Percentiles rank a stretch among this genome's conserved stretches.
These are phyloP conservation scores for Myotis vivesi DNA, from an alignment of 2,797 vertebrate genomes.

Conservation along the genomic window DNA sequence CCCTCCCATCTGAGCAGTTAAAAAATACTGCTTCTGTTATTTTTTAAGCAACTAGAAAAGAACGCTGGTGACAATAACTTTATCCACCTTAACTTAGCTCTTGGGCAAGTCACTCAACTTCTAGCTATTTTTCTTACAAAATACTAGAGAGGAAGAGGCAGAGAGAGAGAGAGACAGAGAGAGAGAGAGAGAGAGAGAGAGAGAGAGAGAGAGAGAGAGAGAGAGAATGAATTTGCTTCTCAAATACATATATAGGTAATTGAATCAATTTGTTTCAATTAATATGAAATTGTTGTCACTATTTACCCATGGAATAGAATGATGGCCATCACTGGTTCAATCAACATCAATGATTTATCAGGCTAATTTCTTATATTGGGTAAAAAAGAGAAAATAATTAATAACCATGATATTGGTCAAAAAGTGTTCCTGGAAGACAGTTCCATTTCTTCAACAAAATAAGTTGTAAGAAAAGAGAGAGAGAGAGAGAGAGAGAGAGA, in stretches of 20 bases:
- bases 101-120: background rate
- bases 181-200: too few relatives aligned
- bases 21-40: background rate
- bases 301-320: background rate
- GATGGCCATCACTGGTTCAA: background rate
- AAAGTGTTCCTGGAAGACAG: background rate
- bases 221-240: background rate
- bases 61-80: background rate
- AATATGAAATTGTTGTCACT: slow-evolving; percentile 1
- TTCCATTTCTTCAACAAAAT: background rate
- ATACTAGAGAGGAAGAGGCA: background rate
- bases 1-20: background rate
- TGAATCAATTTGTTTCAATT: background rate
- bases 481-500: too few relatives aligned
- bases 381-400: background rate
- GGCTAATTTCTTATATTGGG: background rate
- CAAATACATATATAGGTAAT: background rate
- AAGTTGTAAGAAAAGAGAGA: background rate
- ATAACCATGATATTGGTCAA: background rate
- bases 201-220: too few relatives aligned
- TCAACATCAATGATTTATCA: background rate
- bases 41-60: background rate
- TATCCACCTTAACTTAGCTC: background rate
- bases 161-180: too few relatives aligned
- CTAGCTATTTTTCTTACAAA: background rate